These are phyloP conservation scores for Ericerus pela DNA, from an alignment of 1,140 invertebrate species.

Conservation along the genomic window DNA sequence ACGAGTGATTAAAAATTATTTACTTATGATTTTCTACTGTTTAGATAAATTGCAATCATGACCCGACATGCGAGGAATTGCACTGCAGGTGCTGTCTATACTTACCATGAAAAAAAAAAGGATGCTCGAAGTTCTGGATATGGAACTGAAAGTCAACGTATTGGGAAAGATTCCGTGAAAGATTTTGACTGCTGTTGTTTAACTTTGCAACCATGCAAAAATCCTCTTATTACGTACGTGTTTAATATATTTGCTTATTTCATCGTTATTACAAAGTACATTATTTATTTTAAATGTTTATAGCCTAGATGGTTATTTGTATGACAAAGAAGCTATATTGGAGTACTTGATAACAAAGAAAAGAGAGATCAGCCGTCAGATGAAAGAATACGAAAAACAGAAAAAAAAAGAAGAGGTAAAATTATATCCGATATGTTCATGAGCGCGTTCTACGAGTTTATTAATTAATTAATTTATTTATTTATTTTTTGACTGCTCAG, in stretches of 20 bases:
- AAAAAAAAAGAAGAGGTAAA: constrained; percentile 51
- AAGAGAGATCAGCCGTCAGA: constrained; percentile 69
- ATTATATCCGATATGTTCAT: no score
- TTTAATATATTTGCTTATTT: constrained; percentile 25
- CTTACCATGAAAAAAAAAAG: constrained; percentile 95
- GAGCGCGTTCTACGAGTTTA: no score
- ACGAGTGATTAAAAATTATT: no score
- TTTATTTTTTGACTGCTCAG: no score
- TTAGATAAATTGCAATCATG: no score
- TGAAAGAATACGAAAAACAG: constrained; percentile 89
- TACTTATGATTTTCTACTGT: no score
- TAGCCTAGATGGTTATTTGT: constrained; percentile 83
- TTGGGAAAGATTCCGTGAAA: constrained; percentile 94
- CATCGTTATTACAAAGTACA: constrained; percentile 11
- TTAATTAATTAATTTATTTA: no score
- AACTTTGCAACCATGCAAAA: constrained; percentile 84
- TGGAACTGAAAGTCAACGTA: constrained; percentile 62
- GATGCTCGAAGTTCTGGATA: constrained; percentile 86
- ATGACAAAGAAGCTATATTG: constrained; percentile 93
- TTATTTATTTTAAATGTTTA: constrained; percentile 21
- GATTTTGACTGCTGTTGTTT: constrained; percentile 97
- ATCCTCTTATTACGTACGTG: constrained; percentile 69
- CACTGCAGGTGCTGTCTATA: constrained; percentile 95
- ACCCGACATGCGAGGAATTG: constrained; percentile 93
- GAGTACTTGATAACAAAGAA: constrained; percentile 94